Evolutionary conservation across 1,140 invertebrate genomes (phyloP).

Genomic region (Leptinotarsa lineolata): DNA sequence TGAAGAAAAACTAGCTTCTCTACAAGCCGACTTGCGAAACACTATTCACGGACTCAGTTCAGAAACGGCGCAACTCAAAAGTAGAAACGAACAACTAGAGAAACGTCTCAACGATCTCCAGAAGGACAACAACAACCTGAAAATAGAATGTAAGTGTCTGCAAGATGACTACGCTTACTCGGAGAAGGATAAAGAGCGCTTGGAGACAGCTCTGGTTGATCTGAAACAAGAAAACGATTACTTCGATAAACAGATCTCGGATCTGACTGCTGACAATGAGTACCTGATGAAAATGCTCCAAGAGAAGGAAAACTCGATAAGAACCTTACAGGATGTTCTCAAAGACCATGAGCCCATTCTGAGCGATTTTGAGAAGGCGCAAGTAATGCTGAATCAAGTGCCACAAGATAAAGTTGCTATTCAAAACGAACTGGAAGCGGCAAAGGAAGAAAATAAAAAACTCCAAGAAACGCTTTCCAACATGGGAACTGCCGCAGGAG

Average conservation of each 20-base stretch:
- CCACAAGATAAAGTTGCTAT: neutral
- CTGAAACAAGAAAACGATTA: neutral
- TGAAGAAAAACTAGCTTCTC: slow-evolving; percentile 49
- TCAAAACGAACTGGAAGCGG: slow-evolving; percentile 27
- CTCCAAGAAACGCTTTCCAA: slow-evolving; percentile 20
- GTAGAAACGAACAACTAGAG: slow-evolving; percentile 32
- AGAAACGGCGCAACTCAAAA: slow-evolving; percentile 44
- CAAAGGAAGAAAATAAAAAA: slow-evolving; percentile 32
- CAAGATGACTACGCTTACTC: neutral
- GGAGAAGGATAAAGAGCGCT: neutral
- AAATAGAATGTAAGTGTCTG: slow-evolving; percentile 1
- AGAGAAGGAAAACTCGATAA: slow-evolving; percentile 27
- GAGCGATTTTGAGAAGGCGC: slow-evolving; percentile 11
- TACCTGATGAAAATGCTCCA: slow-evolving; percentile 16
- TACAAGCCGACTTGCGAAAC: slow-evolving; percentile 47
- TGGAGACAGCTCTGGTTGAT: neutral
- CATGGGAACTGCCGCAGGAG: neutral
- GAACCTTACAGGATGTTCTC: slow-evolving; percentile 34
- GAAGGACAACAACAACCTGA: slow-evolving; percentile 3
- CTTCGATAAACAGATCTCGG: slow-evolving; percentile 7
- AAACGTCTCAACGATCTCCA: slow-evolving; percentile 3
- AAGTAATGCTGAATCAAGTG: neutral
- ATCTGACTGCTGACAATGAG: slow-evolving; percentile 6
- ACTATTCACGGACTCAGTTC: slow-evolving; percentile 43
- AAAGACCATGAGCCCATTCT: slow-evolving; percentile 29